A percentile compares a stretch with the other conserved stretches of the same genome.
These are phyloP conservation scores for Temnothorax curvispinosus DNA, from an alignment of 1,140 invertebrate genomes.

Conservation along the genomic window DNA sequence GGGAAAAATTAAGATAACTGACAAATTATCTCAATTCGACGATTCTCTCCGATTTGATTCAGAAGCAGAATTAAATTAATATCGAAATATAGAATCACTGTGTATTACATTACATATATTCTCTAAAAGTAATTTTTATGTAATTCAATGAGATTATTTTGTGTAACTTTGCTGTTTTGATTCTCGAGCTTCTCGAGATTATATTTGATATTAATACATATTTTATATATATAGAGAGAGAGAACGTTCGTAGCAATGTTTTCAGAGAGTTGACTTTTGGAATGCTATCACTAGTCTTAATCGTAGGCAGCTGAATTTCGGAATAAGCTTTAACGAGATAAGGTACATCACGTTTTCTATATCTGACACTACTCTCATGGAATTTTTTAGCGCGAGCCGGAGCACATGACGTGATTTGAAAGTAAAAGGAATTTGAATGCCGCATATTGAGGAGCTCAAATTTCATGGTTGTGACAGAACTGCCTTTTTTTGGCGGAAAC, in stretches of 20 bases:
- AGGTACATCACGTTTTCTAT: not conserved
- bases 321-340: not conserved
- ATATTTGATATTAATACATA: not conserved
- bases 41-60: not conserved
- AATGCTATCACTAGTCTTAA: not conserved
- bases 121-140: not conserved
- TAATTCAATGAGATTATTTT: not conserved
- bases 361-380: not conserved
- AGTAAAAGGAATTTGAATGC: not conserved
- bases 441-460: not conserved
- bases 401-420: not conserved
- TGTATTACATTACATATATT: not conserved
- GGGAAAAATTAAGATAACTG: not conserved
- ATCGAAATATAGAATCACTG: not conserved
- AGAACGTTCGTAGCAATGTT: not conserved
- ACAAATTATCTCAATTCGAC: not conserved
- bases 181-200: not conserved
- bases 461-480: slow-evolving; percentile 3
- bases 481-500: slow-evolving; percentile 77
- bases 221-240: not conserved
- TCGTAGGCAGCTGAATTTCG: not conserved
- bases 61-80: not conserved
- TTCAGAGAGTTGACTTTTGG: not conserved
- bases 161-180: not conserved
- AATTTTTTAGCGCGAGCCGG: not conserved